A percentile compares a stretch with the other conserved stretches of the same genome.
Conservation (phyloP, 2,888 invertebrate genomes). For the Parascotia fuliginaria region DNA sequence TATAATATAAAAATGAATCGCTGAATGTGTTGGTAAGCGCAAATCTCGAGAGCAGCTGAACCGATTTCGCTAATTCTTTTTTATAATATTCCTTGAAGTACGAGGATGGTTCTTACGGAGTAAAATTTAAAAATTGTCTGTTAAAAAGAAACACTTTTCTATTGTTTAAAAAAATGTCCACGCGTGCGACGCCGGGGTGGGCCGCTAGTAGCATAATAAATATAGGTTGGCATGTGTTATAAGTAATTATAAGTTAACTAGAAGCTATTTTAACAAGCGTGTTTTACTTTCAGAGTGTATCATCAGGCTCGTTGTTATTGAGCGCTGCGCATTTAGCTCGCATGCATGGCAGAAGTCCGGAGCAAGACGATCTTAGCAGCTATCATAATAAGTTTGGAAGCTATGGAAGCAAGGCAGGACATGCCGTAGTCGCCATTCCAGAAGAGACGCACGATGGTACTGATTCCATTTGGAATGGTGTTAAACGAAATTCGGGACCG, state of each 20-base stretch:
- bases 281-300: constrained; percentile 88
- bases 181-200: too few relatives aligned
- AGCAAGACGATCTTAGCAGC: constrained; percentile 68
- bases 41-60: too few relatives aligned
- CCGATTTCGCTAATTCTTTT: too few relatives aligned
- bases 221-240: background rate
- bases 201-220: constrained; percentile 13
- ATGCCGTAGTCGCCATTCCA: constrained; percentile 74
- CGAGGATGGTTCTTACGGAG: too few relatives aligned
- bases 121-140: too few relatives aligned
- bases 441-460: constrained; percentile 70
- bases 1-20: too few relatives aligned
- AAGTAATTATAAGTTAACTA: background rate
- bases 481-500: constrained; percentile 80
- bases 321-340: constrained; percentile 91
- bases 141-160: too few relatives aligned
- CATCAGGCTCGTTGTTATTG: constrained; percentile 91
- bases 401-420: constrained; percentile 63
- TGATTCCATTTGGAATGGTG: constrained; percentile 77
- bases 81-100: too few relatives aligned
- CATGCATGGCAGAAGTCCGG: constrained; percentile 76
- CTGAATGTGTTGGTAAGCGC: too few relatives aligned
- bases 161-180: too few relatives aligned
- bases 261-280: constrained; percentile 3
- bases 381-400: constrained; percentile 69